Base-by-base conservation (phyloP, 2,888 invertebrate species). In the Mesorhabditis belari region DNA sequence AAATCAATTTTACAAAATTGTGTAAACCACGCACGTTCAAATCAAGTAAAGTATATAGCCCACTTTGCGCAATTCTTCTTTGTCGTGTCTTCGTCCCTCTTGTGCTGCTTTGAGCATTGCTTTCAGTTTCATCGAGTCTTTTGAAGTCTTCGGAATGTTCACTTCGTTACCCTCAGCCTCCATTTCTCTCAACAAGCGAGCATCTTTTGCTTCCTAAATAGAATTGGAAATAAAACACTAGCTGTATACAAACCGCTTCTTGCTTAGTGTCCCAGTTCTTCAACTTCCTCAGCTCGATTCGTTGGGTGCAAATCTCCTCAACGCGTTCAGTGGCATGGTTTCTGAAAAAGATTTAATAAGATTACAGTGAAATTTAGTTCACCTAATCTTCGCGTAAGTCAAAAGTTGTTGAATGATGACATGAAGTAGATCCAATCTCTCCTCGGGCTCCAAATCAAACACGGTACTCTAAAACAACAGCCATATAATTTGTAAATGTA, bases 341-440 rank as follows among this genome's bases (percentile, higher is more conserved):
- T 51, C 71, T 60, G 21, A 6, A 50, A n/a, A 50, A 9, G 21
- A 1, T 50, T 6, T n/a, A n/a, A n/a, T n/a, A 50, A 6, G 9
- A 50, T n/a, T 50, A 50, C 21, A 9, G 51, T 9, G 12, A 9
- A 6, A 1, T 1, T n/a, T 6, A 2, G 19, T n/a, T 23, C 6
- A 56, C 28, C 28, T 93, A 87, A 5, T 88, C 0, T 88, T 87
- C 3, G 89, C 89, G 79, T 90, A 93, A 0, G 90, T 90, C 25
- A 94, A 83, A 59, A 95, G 86, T 82, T 96, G 95, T 77, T 90
- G 88, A 78, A 91, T 88, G 49, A 96, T 85, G 73, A 91, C 89
- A 66, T 87, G 87, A 5, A 92, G 81, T 6, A 95, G 85, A 70
- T 86, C 86, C 66, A 91, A 82, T 79, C 77, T 65, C 49, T 79